Base-by-base conservation (phyloP, 2,797 vertebrate species). In the Mus spretus region DNA sequence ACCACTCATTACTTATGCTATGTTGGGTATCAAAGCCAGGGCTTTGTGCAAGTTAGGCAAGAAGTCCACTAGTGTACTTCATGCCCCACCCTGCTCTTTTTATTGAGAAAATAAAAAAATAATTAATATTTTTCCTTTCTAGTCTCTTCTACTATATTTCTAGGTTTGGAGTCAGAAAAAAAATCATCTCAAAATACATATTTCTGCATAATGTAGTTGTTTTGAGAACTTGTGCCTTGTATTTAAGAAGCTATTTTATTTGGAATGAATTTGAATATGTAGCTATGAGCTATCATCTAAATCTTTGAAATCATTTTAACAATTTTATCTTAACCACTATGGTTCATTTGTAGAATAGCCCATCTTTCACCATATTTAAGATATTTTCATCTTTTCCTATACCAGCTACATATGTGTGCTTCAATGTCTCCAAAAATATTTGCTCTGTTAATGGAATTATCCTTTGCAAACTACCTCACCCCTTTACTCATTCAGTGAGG, bases 281-380 rank as follows among this genome's bases (percentile, higher is more conserved):
- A 86, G 28, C 34, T 80, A 86, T n/a, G 59, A 94, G 20, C 63
- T 83, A 40, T 92, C 86, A 91, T 91, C 77, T 89, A 88, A 83
- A 93, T 94, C 93, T 92, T 50, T 44, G 34, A 12, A 85, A 65
- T n/a, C 14, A 53, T 92, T 96, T 89, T 91, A 83, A 37, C 77
- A 83, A 74, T 89, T 97, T 90, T 97, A 86, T 93, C 47, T 77
- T 80, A 96, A 55, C 93, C 90, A 77, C 15, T 34, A 67, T 95
- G 65, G 37, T 77, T 95, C 74, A 91, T 86, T 85, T 96, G 61
- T 92, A 95, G 34, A 77, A 85, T 93, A 94, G 65, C 5, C 40
- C 12, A 5, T 47, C 63, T 70, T 92, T 24, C 19, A 12, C 19
- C 65, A 74, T 5, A 81, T 10, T 89, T 82, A 83, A 77, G 22